A percentile compares a stretch with the other conserved stretches of the same genome.
phyloP scores from a whole-genome alignment of 2,888 invertebrate genomes.

The Amphipyra berbera region DNA sequence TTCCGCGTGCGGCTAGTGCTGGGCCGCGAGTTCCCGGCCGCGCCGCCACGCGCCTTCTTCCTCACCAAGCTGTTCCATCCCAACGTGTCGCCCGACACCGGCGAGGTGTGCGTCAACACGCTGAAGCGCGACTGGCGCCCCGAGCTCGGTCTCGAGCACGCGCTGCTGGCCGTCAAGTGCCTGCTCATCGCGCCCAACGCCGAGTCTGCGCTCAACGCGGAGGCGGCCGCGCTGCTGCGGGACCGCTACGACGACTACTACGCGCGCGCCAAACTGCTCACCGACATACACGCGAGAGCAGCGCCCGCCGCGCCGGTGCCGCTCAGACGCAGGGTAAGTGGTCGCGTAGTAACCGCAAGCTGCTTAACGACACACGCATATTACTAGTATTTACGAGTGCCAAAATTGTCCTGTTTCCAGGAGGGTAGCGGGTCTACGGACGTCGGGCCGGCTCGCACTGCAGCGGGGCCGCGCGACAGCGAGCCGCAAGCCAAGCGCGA shows the following conservation, averaged over 20 bases:
- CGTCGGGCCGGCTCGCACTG: constrained; percentile 80
- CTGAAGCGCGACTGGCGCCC: constrained; percentile 99
- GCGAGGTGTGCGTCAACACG: constrained; percentile 99
- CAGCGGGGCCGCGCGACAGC: constrained; percentile 51
- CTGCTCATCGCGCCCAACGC: constrained; percentile 99
- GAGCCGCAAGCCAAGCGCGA: constrained; percentile 94
- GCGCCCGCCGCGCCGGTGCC: constrained; percentile 55
- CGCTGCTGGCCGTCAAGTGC: constrained; percentile 97
- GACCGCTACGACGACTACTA: constrained; percentile 98
- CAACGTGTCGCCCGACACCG: constrained; percentile 96
- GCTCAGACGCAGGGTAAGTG: constrained; percentile 61
- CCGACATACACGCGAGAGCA: constrained; percentile 80
- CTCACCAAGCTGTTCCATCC: constrained; percentile 99
- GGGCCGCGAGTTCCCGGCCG: constrained; percentile 97
- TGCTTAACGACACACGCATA: constrained; percentile 13
- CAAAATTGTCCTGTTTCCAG: background rate
- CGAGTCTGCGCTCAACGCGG: constrained; percentile 98
- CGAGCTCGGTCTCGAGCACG: constrained; percentile 98
- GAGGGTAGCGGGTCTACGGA: background rate
- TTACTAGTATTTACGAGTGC: no score
- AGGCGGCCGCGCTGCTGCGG: constrained; percentile 97
- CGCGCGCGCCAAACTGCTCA: constrained; percentile 83
- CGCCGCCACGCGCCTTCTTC: constrained; percentile 98
- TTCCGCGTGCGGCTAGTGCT: constrained; percentile 97
- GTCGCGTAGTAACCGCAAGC: constrained; percentile 42